Percentiles rank a stretch among this genome's conserved stretches.
phyloP scores from a whole-genome alignment of 2,888 invertebrate species.

The Chironomus tentans region DNA sequence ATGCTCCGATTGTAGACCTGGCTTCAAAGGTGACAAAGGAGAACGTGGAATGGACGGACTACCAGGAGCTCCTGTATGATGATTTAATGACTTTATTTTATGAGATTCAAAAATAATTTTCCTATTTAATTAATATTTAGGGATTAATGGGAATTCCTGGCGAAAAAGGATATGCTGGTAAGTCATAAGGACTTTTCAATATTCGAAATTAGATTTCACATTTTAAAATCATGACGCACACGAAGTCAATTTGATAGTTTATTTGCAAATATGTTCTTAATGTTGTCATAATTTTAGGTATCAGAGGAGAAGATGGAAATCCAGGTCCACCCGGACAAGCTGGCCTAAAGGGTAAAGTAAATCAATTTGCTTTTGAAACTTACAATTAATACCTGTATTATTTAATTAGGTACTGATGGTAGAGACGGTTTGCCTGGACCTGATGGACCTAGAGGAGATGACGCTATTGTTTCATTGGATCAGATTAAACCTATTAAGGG shows the following conservation, averaged over 20 bases:
- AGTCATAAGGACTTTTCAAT: slow-evolving; percentile 32
- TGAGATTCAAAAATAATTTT: not conserved
- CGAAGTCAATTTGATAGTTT: too few species aligned
- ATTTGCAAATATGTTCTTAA: too few species aligned
- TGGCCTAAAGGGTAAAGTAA: slow-evolving; percentile 27
- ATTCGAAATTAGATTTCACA: too few species aligned
- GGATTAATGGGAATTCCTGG: slow-evolving; percentile 51
- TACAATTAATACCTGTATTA: too few species aligned
- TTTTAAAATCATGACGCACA: too few species aligned
- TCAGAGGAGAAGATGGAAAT: slow-evolving; percentile 57
- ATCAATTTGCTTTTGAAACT: too few species aligned
- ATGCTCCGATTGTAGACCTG: slow-evolving; percentile 68
- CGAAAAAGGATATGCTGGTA: slow-evolving; percentile 57
- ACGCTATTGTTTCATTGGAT: slow-evolving; percentile 48
- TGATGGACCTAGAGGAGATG: slow-evolving; percentile 54
- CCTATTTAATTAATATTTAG: slow-evolving; percentile 37
- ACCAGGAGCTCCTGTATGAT: slow-evolving; percentile 45
- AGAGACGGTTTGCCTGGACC: slow-evolving; percentile 52
- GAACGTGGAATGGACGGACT: slow-evolving; percentile 61
- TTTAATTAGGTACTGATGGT: slow-evolving; percentile 42
- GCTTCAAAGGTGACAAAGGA: slow-evolving; percentile 65
- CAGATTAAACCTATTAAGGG: slow-evolving; percentile 52
- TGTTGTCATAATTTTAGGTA: too few species aligned
- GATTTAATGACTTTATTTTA: not conserved
- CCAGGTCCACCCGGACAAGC: slow-evolving; percentile 45